These are phyloP conservation scores for Ailurus styani DNA, from an alignment of 2,113 vertebrate species.

Conservation along the genomic window DNA sequence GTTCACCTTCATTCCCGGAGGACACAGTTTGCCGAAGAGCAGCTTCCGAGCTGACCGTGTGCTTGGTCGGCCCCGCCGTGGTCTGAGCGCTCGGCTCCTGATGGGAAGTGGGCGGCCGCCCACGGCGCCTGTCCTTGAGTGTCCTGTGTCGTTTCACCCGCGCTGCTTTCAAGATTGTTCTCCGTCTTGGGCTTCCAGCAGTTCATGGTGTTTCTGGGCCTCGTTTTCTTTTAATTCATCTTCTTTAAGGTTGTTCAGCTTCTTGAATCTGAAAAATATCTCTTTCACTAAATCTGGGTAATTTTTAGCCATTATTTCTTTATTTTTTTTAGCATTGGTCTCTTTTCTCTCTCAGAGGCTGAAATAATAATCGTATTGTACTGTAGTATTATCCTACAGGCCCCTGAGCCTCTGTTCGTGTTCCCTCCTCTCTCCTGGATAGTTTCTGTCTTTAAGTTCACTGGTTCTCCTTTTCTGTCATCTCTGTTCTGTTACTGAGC, in stretches of 20 bases:
- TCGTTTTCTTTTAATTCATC: background rate
- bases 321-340: background rate
- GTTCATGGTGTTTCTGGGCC: background rate
- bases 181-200: background rate
- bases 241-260: background rate
- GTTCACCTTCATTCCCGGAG: background rate
- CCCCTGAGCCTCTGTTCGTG: background rate
- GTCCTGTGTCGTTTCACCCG: background rate
- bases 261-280: background rate
- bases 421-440: background rate
- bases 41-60: background rate
- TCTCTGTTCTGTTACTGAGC: background rate
- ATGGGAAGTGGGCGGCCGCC: accelerated
- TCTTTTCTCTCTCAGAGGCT: background rate
- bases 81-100: background rate
- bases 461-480: background rate
- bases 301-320: background rate
- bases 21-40: background rate
- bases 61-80: background rate
- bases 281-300: background rate
- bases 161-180: background rate
- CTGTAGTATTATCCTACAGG: background rate
- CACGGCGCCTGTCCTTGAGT: accelerated
- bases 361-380: background rate
- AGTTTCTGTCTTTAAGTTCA: background rate